Conservation (phyloP, 2,797 vertebrate genomes). For the Chloroceryle amazona region DNA sequence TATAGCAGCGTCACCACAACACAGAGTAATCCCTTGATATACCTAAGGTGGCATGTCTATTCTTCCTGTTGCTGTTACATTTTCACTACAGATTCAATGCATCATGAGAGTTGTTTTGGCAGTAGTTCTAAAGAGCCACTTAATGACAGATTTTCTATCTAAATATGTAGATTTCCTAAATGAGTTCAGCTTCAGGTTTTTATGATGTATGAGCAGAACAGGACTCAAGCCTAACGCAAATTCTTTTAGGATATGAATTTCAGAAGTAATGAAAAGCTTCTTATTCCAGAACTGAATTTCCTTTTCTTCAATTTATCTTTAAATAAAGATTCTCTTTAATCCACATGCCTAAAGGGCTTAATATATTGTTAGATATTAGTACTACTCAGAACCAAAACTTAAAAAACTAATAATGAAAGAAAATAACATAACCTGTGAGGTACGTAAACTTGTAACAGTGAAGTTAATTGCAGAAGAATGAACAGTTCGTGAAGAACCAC, state of each 20-base stretch:
- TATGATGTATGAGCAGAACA: not conserved
- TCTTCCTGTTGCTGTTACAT: not conserved
- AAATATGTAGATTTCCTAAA: not conserved
- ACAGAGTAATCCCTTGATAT: not conserved
- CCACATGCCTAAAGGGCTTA: not conserved
- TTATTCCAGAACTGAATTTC: not conserved
- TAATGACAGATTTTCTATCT: not conserved
- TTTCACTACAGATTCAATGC: not conserved
- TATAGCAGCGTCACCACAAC: not conserved
- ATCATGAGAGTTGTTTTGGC: not conserved
- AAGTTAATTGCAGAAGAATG: not conserved
- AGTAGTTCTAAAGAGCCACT: not conserved
- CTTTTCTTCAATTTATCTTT: not conserved
- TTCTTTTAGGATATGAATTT: not conserved
- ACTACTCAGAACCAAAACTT: not conserved
- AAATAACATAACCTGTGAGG: not conserved
- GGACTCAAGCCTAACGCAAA: not conserved
- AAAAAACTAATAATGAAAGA: not conserved
- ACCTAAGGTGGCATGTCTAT: not conserved
- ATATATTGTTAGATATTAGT: not conserved
- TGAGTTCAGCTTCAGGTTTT: not conserved
- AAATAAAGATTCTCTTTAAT: not conserved
- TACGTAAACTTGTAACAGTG: not conserved
- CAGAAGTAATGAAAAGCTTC: not conserved
- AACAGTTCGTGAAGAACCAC: not conserved